Base-by-base conservation (phyloP, 2,113 vertebrate genomes). In the Lepus europaeus region DNA sequence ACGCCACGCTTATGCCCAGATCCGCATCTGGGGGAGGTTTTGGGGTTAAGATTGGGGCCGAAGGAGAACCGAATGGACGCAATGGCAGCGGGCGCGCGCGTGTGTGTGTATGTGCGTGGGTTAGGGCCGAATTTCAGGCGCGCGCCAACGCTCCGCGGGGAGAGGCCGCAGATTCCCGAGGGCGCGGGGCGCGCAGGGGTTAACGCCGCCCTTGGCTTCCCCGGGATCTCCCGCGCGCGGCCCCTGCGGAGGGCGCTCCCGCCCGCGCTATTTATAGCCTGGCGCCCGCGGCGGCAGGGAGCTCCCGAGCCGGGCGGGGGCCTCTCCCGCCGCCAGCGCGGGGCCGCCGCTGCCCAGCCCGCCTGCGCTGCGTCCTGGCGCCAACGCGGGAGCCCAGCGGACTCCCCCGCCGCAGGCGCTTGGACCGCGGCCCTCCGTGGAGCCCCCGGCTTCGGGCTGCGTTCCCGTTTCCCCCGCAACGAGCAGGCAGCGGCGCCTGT, bases 191-290 rank as follows among this genome's bases (percentile, higher is more conserved):
- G 6, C 0, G 6, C 31, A 25, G 6, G 95, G 89, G 95, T 96
- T 97, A 93, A 96, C 36, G 3, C 31, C 0, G 78, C 70, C 14
- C 25, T 89, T 27, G 96, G 95, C 96, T 95, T 96, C 94, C 97
- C 95, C 96, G 0, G 97, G 31, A 96, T 95, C 96, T 86, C 96
- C 95, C 69, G 88, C 94, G 80, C 16, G 94, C 96, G 69, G 93
- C 85, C 76, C 45, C 84, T 36, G 20, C 6, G 17, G 11, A 10
- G 39, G 95, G 97, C 92, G 49, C 93, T 95, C 72, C 95, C 87
- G 11, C 56, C 86, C 0, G 83, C 33, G 33, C 96, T 97, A 97
- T 97, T 97, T 97, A 93, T 97, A 97, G 94, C 94, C 73, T 11
- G 0, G 3, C 90, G 68, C 87, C 85, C 94, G 96, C 92, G 83